Percentiles rank a stretch among this genome's conserved stretches.
These are phyloP conservation scores for Stenchaetothrips biformis DNA, from an alignment of 2,888 invertebrate species.

Conservation along the genomic window DNA sequence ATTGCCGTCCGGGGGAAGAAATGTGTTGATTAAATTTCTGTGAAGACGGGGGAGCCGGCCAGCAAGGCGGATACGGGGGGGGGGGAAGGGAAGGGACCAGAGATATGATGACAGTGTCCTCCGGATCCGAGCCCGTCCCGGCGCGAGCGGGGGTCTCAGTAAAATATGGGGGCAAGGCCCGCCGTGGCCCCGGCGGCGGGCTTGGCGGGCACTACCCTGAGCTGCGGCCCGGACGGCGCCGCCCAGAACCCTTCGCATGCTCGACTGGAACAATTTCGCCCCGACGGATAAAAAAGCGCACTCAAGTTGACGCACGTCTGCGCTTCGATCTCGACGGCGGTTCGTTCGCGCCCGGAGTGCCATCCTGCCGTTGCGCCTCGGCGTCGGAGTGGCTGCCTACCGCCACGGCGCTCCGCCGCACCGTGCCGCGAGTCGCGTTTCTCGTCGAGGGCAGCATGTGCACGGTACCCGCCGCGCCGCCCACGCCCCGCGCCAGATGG, in stretches of 20 bases:
- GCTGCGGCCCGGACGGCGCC: background rate
- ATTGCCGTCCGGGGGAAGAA: no score
- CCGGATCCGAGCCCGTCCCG: background rate
- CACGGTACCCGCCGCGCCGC: no score
- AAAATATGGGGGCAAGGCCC: conserved; percentile 22
- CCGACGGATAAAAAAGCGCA: background rate
- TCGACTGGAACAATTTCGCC: no score
- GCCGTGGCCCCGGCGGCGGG: background rate
- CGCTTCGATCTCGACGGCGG: background rate
- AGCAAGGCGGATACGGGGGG: background rate
- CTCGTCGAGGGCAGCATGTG: background rate
- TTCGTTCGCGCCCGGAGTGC: background rate
- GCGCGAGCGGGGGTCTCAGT: background rate
- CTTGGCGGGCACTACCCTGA: background rate
- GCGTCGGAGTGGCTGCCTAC: background rate
- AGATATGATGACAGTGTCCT: conserved; percentile 15
- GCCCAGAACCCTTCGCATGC: no score
- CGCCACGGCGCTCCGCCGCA: background rate
- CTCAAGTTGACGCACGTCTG: background rate
- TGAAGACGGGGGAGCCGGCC: background rate
- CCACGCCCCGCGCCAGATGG: background rate
- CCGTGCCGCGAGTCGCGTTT: background rate
- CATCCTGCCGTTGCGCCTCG: background rate
- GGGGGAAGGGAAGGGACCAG: background rate
- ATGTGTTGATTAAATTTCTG: background rate